Evolutionary conservation across 2,888 invertebrate genomes (phyloP), one percentile per base, ranked within the genome.

Genomic region (Pristionchus fissidentatus): DNA sequence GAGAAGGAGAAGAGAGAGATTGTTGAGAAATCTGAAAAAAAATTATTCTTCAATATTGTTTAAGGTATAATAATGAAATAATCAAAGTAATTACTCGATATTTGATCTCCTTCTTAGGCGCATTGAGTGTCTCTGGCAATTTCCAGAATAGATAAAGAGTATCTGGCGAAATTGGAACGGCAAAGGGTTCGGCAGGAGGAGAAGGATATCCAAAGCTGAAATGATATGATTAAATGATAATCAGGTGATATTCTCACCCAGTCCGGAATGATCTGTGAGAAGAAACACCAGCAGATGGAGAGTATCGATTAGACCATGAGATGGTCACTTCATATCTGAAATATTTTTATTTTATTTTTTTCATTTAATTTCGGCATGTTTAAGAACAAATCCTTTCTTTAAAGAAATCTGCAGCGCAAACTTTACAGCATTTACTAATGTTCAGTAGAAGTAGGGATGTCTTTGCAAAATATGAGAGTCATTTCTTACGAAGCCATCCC

Each of bases 301-400:
- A 90, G 77, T 91, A 92, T 46, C 90, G 86, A 84, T 92, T 92
- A 41, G 89, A 85, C 91, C 92, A 91, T 10, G 91, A 86, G 0
- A 92, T 87, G 22, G 88, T 88, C 0, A 92, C 90, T 19, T 90
- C 91, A 75, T 91, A 90, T 60, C 89, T 89, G 57, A 10, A 79
- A 57, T 3, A 35, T 22, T 7, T 60, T 22, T 43, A 26, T 52
- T 35, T 35, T 13, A 32, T 32, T n/a, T n/a, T n/a, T n/a, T n/a
- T n/a, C n/a, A n/a, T n/a, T n/a, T n/a, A n/a, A n/a, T n/a, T n/a
- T n/a, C n/a, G n/a, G n/a, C n/a, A n/a, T n/a, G n/a, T n/a, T n/a
- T n/a, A n/a, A n/a, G n/a, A n/a, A n/a, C n/a, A n/a, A n/a, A n/a
- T n/a, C n/a, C n/a, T n/a, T n/a, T n/a, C n/a, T n/a, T n/a, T n/a